Evolutionary conservation across 2,113 vertebrate species (phyloP), one percentile per base, ranked within the genome.

Genomic region (Rhabdornis inornatus): DNA sequence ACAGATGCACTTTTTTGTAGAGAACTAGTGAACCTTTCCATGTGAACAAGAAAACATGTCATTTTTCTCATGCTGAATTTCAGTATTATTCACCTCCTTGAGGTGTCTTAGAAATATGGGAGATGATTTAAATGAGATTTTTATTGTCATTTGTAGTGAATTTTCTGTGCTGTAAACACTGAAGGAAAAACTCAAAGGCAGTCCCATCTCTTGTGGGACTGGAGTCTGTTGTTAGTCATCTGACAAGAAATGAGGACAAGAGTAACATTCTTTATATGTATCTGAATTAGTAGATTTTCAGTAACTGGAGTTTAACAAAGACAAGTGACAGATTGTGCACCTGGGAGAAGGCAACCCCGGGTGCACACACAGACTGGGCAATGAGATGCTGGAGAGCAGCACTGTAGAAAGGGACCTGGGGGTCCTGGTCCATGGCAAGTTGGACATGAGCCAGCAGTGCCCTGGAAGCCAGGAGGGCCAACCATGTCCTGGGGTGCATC

Each of bases 401-500:
- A 3, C 25, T 0, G 0, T 4, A 14, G 31, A 70, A 35, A 55
- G 31, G 25, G 35, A 35, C 10, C 15, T 55, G 25, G 10, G 14
- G 4, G 6, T 33, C 15, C 18, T 63, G 25, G 22, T 11, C 2
- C 1, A 1, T 37, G 22, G 17, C 0, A 63, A 49, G 31, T 20
- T 42, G 35, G 23, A 35, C 0, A 0, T 16, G 47, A 77, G 22
- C 2, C 69, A 75, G 45, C 69, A 45, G 39, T n/a, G 69, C 19
- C 35, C 25, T 77, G 71, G 40, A 7, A 83, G 40, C 31, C 71
- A 42, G 35, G 49, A 83, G 49, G 15, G 40, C 30, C 25, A 40
- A 0, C 2, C 2, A 0, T 61, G 47, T 35, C n/a, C 61, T 69
- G 39, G 30, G 30, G 20, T 0, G 4, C n/a, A 60, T 31, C 70